Evolutionary conservation across 2,797 vertebrate species (phyloP).

Genomic region (Chaetophractus vellerosus): DNA sequence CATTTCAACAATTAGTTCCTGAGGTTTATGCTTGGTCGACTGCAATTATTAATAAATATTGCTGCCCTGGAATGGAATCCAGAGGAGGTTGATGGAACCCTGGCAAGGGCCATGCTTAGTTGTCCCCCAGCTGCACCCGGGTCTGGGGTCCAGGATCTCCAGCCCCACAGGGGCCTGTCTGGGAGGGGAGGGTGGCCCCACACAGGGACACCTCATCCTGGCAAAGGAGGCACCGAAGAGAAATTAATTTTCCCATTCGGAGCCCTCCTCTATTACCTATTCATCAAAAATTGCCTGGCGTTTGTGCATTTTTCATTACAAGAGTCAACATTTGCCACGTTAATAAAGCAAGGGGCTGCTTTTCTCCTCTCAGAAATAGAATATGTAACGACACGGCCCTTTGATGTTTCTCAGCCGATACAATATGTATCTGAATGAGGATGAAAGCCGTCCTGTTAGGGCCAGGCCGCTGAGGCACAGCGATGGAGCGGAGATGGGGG

Average conservation of each 20-base stretch:
- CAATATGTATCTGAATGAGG: slow-evolving; percentile 91
- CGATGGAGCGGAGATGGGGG: background rate
- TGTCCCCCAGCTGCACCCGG: fast-evolving
- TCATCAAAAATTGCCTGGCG: slow-evolving; percentile 90
- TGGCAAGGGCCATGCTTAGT: background rate
- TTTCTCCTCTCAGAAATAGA: slow-evolving; percentile 90
- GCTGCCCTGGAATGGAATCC: background rate
- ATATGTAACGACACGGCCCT: slow-evolving; percentile 91
- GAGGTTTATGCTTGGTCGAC: background rate
- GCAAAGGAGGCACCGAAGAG: slow-evolving; percentile 69
- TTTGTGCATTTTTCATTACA: slow-evolving; percentile 94
- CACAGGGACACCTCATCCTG: background rate
- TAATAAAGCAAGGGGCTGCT: slow-evolving; percentile 91
- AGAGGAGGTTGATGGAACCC: background rate
- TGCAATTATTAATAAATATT: background rate
- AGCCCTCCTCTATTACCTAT: slow-evolving; percentile 90
- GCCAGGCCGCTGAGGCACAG: slow-evolving; percentile 76
- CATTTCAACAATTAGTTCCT: background rate
- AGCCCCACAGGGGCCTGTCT: background rate
- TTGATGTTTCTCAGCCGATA: slow-evolving; percentile 92
- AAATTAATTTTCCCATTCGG: slow-evolving; percentile 84
- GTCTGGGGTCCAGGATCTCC: background rate
- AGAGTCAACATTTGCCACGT: slow-evolving; percentile 92
- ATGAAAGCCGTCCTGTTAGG: slow-evolving; percentile 90
- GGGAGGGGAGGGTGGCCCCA: background rate